These are phyloP conservation scores for Sitophilus oryzae DNA, from an alignment of 1,140 invertebrate species.

Conservation along the genomic window DNA sequence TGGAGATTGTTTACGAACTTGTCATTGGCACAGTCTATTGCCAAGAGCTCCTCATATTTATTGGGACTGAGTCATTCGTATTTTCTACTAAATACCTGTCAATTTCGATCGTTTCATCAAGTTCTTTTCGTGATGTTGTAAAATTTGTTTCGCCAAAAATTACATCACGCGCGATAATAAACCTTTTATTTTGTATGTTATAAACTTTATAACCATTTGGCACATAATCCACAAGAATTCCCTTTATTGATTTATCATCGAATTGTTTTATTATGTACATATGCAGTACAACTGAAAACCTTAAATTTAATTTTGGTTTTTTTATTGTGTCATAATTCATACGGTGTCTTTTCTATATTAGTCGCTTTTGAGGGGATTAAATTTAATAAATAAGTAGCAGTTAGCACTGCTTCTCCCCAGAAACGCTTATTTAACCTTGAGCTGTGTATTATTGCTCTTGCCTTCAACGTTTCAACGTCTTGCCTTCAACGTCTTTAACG, in stretches of 20 bases:
- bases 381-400: slow-evolving; percentile 46
- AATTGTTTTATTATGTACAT: slow-evolving; percentile 45
- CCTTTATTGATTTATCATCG: slow-evolving; percentile 43
- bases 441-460: slow-evolving; percentile 41
- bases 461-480: too few species aligned
- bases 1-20: too few species aligned
- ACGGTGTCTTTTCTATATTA: slow-evolving; percentile 41
- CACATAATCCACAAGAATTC: slow-evolving; percentile 43
- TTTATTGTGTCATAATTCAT: slow-evolving; percentile 46
- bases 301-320: slow-evolving; percentile 45
- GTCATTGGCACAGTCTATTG: too few species aligned
- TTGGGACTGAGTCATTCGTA: too few species aligned
- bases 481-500: too few species aligned
- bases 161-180: slow-evolving; percentile 41
- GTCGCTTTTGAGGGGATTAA: slow-evolving; percentile 41
- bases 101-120: too few species aligned
- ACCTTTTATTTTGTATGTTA: slow-evolving; percentile 45
- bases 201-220: slow-evolving; percentile 42
- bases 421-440: slow-evolving; percentile 35
- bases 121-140: slow-evolving; percentile 33
- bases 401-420: slow-evolving; percentile 44
- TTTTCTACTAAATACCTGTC: too few species aligned
- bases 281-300: slow-evolving; percentile 47
- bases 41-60: too few species aligned
- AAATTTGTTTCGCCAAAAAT: slow-evolving; percentile 44